These are phyloP conservation scores for Campylorhamphus procurvoides DNA, from an alignment of 2,113 vertebrate genomes.

Conservation along the genomic window DNA sequence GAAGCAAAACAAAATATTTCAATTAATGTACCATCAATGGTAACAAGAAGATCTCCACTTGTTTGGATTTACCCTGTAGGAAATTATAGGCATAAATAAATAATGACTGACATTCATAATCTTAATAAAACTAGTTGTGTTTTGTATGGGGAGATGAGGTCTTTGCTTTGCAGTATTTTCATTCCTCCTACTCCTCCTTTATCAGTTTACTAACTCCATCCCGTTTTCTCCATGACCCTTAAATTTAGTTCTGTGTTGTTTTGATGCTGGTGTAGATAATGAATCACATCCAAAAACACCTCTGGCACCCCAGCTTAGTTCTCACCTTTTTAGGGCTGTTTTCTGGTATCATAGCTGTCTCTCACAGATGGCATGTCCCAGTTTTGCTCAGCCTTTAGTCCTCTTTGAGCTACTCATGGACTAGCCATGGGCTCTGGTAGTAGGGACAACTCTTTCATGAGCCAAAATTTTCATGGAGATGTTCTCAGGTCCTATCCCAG, in stretches of 20 bases:
- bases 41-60: background rate
- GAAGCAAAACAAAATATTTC: background rate
- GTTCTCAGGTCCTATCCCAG: background rate
- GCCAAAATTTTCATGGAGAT: background rate
- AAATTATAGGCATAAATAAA: conserved; percentile 14
- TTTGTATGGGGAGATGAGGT: background rate
- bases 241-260: background rate
- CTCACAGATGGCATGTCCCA: background rate
- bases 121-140: background rate
- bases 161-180: background rate
- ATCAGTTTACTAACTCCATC: background rate
- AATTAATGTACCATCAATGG: background rate
- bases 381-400: background rate
- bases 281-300: background rate
- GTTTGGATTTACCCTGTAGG: background rate
- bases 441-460: background rate
- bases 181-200: background rate
- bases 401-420: background rate
- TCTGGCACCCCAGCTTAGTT: background rate
- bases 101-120: background rate
- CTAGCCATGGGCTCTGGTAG: background rate
- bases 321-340: background rate
- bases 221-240: background rate
- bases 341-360: background rate
- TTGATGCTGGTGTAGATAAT: background rate